Evolutionary conservation across 2,797 vertebrate genomes (phyloP).

Genomic region (Antrozous pallidus): DNA sequence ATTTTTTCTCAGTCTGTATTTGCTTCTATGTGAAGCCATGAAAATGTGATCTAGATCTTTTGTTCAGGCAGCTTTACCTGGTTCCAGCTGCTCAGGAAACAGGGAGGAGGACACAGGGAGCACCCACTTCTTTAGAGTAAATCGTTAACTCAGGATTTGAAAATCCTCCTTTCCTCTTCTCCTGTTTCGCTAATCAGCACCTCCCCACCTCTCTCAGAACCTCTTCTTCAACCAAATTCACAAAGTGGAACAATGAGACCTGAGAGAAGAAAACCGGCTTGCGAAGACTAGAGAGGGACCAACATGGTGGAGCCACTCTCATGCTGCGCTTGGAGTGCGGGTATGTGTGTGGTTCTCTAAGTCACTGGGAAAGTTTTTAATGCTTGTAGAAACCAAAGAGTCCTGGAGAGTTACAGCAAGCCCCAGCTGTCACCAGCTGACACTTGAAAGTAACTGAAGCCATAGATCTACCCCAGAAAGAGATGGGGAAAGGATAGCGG

Average conservation of each 20-base stretch:
- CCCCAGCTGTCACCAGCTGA: slow-evolving; percentile 74
- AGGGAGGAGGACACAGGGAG: background rate
- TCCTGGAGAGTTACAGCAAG: slow-evolving; percentile 51
- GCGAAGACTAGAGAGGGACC: background rate
- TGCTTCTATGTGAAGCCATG: background rate
- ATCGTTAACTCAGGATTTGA: background rate
- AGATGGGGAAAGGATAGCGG: slow-evolving; percentile 31
- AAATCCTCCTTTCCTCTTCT: background rate
- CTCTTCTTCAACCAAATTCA: background rate
- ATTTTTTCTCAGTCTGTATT: background rate
- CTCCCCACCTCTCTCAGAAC: background rate
- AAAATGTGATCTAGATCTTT: background rate
- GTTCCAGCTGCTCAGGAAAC: background rate
- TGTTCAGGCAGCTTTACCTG: background rate
- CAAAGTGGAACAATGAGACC: background rate
- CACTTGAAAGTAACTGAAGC: slow-evolving; percentile 64
- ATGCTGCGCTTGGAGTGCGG: background rate
- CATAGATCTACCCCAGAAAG: slow-evolving; percentile 14
- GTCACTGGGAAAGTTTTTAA: background rate
- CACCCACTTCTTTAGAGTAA: background rate
- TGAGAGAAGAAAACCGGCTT: background rate
- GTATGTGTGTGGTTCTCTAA: slow-evolving; percentile 41
- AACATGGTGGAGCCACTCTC: fast-evolving
- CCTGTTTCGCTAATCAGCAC: background rate
- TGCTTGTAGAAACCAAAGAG: background rate